Conservation (phyloP, 2,113 vertebrate genomes). For the Myiozetetes cayanensis region DNA sequence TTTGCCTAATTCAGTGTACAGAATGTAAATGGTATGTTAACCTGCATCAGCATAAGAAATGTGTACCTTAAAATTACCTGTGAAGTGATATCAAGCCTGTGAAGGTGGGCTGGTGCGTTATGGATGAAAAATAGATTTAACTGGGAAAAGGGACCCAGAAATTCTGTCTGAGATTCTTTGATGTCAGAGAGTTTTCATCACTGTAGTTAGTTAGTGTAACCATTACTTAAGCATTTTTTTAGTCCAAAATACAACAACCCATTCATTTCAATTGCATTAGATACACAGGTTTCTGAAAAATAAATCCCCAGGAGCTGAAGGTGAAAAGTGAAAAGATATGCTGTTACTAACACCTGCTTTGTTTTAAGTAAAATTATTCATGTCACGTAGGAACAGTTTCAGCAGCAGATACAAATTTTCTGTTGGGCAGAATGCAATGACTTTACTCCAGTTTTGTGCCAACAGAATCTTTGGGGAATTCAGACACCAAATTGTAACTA, state of each 20-base stretch:
- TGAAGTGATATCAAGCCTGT: neutral
- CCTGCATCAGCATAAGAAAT: neutral
- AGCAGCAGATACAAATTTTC: neutral
- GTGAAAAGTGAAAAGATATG: neutral
- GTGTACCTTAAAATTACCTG: neutral
- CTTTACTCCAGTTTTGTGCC: neutral
- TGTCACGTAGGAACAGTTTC: neutral
- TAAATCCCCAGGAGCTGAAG: neutral
- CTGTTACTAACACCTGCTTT: neutral
- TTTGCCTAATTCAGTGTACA: neutral
- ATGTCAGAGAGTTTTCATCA: neutral
- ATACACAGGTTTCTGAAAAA: neutral
- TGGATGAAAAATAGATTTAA: neutral
- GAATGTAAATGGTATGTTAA: neutral
- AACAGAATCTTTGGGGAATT: neutral
- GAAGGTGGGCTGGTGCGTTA: neutral
- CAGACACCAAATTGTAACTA: neutral
- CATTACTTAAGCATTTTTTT: neutral
- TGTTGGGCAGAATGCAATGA: neutral
- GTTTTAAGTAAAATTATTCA: conserved; percentile 5
- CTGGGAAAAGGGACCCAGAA: neutral
- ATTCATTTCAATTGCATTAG: neutral
- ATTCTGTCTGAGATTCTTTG: neutral
- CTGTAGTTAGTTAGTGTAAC: neutral
- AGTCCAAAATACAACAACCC: neutral